Evolutionary conservation across 1,140 invertebrate species (phyloP), one percentile per base, ranked within the genome.

Genomic region (Drosophila yakuba): DNA sequence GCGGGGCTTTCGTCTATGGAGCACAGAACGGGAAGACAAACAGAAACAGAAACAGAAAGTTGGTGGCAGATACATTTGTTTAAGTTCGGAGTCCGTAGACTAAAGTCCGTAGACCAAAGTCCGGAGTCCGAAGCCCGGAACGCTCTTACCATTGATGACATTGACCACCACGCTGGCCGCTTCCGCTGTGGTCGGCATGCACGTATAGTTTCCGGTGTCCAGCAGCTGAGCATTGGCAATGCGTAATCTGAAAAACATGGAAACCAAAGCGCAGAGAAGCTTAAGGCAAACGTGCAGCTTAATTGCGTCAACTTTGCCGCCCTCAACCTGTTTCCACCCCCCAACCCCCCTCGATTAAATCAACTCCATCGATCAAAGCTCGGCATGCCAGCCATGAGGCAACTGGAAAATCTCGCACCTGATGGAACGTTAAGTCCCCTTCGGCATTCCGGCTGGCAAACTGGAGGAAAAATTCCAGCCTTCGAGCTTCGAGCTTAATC

Each of bases 141-240:
- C 32, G 47, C 41, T 76, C 75, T 95, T 94, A 97, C 97, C 97
- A 93, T 97, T 97, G 91, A 98, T 97, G 85, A 98, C 96, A 93
- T 97, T 97, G 59, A 98, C 96, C 90, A 96, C 96, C 72, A 97
- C 96, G 84, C 95, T 96, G 72, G 96, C 96, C 20, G 95, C 94
- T 78, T 96, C 95, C 47, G 96, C 96, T 83, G 96, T 95, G 20
- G 96, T 97, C 15, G 96, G 96, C 75, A 96, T 95, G 91, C 97
- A 97, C 90, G 96, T 97, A 93, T 97, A 98, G 93, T 97, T 97
- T 43, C 97, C 96, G 35, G 96, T 96, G 93, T 97, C 96, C 38
- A 94, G 94, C 15, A 94, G 94, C 74, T 95, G 94, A 28, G 96
- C 95, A 88, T 95, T 95, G 68, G 94, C 94, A 80, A 97, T 97